These are phyloP conservation scores for Dolichopus griseipennis DNA, from an alignment of 2,888 invertebrate genomes.

Conservation along the genomic window DNA sequence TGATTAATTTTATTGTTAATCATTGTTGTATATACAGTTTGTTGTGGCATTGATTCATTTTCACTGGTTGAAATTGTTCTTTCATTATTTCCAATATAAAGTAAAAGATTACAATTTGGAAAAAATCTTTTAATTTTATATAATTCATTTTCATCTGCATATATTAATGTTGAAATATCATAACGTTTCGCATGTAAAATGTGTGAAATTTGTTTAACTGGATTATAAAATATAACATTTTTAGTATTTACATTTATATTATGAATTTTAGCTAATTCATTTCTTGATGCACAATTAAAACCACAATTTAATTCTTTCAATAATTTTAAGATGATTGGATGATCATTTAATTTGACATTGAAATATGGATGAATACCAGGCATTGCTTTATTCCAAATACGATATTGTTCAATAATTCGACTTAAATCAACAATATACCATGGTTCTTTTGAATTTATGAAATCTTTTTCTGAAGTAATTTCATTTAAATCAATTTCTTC, in stretches of 20 bases:
- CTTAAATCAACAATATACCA: constrained; percentile 85
- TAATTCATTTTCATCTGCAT: constrained; percentile 82
- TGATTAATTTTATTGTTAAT: background rate
- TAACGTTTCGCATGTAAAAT: constrained; percentile 67
- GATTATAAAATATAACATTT: constrained; percentile 94
- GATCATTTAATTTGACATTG: constrained; percentile 90
- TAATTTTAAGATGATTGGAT: constrained; percentile 68
- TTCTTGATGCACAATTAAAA: constrained; percentile 97
- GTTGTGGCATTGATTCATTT: too few species aligned
- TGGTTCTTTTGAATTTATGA: constrained; percentile 60
- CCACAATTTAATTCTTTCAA: constrained; percentile 81
- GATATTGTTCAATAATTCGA: constrained; percentile 72
- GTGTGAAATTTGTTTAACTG: constrained; percentile 87
- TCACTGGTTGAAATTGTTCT: too few species aligned
- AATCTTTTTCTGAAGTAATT: constrained; percentile 29
- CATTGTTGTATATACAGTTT: too few species aligned
- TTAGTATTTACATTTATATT: constrained; percentile 31
- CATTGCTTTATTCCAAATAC: constrained; percentile 71
- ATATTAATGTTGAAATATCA: constrained; percentile 74
- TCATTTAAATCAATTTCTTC: constrained; percentile 29
- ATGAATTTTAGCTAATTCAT: constrained; percentile 51
- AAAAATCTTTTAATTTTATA: constrained; percentile 71
- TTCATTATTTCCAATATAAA: background rate
- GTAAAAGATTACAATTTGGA: constrained; percentile 42
- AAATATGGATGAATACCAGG: constrained; percentile 88